Evolutionary conservation across 37 sponge, comb jelly and placozoan genomes (phyloP).

Genomic region (Hormiphora californensis): DNA sequence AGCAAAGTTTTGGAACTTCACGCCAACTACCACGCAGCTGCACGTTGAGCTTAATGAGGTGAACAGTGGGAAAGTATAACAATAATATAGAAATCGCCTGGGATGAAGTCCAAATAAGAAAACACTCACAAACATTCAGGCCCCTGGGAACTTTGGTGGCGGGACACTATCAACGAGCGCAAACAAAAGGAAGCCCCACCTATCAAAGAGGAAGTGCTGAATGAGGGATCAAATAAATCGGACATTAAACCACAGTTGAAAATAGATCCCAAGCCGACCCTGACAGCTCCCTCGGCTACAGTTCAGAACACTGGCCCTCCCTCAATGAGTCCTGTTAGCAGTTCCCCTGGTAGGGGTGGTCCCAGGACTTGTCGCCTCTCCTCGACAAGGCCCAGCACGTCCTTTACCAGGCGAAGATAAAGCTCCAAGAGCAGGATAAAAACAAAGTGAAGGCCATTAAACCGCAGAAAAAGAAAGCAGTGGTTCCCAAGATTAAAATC

Average conservation of each 20-base stretch:
- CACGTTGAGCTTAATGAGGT: conserved; percentile 58
- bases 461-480: conserved; percentile 17
- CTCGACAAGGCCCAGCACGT: too few species aligned
- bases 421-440: background rate
- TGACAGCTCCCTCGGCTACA: background rate
- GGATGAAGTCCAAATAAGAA: conserved; percentile 59
- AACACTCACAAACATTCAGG: background rate
- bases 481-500: conserved; percentile 27
- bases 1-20: conserved; percentile 1
- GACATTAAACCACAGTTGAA: background rate
- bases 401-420: too few species aligned
- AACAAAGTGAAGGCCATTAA: background rate
- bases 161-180: background rate
- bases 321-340: background rate
- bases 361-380: conserved; percentile 1
- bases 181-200: background rate
- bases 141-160: background rate
- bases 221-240: background rate
- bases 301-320: background rate
- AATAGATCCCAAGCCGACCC: background rate
- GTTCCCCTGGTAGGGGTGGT: conserved; percentile 8
- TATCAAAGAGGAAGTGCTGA: conserved; percentile 25
- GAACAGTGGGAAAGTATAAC: conserved; percentile 65
- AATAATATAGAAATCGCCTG: conserved; percentile 60
- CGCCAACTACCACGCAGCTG: conserved; percentile 10